Conservation (phyloP, 2,113 vertebrate genomes). For the Callipepla californica region DNA sequence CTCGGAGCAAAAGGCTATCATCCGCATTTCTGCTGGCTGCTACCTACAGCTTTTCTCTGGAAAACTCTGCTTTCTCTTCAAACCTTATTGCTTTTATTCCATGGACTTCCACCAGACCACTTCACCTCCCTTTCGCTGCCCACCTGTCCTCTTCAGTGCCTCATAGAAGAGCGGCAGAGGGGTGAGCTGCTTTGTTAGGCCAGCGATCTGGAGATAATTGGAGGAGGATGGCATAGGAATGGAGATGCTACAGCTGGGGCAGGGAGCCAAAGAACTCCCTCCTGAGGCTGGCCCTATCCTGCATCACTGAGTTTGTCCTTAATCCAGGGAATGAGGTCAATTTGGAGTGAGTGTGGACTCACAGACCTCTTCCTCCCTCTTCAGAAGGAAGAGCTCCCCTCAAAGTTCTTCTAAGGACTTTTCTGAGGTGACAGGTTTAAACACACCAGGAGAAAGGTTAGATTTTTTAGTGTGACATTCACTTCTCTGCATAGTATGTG, state of each 20-base stretch:
- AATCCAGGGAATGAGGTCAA: accelerated
- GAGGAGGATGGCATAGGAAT: background rate
- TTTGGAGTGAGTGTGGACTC: background rate
- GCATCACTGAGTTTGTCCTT: background rate
- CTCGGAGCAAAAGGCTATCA: background rate
- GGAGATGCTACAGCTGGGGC: background rate
- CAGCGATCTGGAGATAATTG: background rate
- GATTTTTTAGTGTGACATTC: background rate
- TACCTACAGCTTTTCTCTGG: background rate
- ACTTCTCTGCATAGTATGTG: background rate
- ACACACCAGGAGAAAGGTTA: background rate
- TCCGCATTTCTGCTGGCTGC: background rate
- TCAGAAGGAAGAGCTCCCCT: background rate
- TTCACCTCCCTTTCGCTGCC: background rate
- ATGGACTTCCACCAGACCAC: background rate
- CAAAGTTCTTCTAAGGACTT: background rate
- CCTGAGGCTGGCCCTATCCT: background rate
- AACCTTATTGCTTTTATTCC: background rate
- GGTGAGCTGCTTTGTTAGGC: background rate
- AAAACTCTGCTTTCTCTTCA: background rate
- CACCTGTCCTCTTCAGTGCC: background rate
- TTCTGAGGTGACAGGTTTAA: background rate
- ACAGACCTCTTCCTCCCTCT: background rate
- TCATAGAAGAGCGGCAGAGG: accelerated
- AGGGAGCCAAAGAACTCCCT: background rate